phyloP scores from a whole-genome alignment of 1,140 invertebrate genomes.

The Tribolium castaneum region DNA sequence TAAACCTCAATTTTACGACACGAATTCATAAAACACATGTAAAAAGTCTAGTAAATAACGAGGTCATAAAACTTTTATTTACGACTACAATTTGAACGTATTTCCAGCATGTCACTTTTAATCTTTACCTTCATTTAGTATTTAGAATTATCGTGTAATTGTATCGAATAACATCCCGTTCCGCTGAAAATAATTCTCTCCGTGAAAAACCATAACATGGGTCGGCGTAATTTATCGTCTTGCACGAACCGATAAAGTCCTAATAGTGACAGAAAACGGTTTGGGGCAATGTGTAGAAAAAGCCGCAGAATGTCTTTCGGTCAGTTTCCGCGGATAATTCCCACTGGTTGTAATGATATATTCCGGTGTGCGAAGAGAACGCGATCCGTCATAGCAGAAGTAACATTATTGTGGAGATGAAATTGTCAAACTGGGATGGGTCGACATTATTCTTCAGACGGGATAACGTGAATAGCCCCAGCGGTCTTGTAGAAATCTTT shows the following conservation, averaged over 20 bases:
- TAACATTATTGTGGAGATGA: neutral
- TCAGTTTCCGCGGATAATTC: neutral
- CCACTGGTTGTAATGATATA: constrained; percentile 3
- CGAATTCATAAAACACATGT: constrained; percentile 17
- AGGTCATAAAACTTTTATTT: constrained; percentile 16
- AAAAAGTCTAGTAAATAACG: constrained; percentile 11
- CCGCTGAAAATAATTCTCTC: neutral
- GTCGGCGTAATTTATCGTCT: constrained; percentile 9
- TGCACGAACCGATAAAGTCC: constrained; percentile 8
- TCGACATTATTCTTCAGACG: neutral
- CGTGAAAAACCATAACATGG: constrained; percentile 4
- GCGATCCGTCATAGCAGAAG: neutral
- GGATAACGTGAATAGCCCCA: neutral
- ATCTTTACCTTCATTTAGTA: neutral
- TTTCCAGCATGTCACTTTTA: no score
- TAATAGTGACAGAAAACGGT: constrained; percentile 16
- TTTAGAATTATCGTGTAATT: neutral
- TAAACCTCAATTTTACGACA: constrained; percentile 17
- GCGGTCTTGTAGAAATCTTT: neutral
- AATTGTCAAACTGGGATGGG: neutral
- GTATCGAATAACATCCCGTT: neutral
- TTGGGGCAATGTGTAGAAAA: neutral
- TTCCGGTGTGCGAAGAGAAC: neutral
- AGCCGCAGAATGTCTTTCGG: neutral
- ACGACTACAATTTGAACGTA: neutral